phyloP scores from a whole-genome alignment of 2,888 invertebrate genomes.

The Tinea semifulvella region DNA sequence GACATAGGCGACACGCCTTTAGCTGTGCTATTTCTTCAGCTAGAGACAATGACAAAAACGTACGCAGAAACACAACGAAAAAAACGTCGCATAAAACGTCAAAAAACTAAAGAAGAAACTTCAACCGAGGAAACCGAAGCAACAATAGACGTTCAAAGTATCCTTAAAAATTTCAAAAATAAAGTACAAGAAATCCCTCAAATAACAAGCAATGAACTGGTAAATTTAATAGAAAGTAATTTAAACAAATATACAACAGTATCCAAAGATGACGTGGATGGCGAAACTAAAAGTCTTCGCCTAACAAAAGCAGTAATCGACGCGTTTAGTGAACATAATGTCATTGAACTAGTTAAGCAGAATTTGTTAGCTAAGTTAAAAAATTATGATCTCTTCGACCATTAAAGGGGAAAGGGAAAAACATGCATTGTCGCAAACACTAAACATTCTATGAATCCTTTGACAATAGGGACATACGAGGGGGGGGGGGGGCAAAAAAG shows the following conservation, averaged over 20 bases:
- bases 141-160: constrained; percentile 35
- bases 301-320: constrained; percentile 67
- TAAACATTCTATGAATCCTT: too few relatives aligned
- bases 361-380: constrained; percentile 47
- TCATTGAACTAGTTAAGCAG: constrained; percentile 63
- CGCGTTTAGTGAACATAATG: constrained; percentile 70
- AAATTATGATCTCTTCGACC: too few relatives aligned
- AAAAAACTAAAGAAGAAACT: constrained; percentile 40
- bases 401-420: too few relatives aligned
- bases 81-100: constrained; percentile 42
- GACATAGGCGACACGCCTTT: constrained; percentile 54
- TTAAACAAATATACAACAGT: constrained; percentile 30
- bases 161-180: constrained; percentile 37
- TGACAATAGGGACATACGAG: too few relatives aligned
- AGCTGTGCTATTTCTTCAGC: constrained; percentile 48
- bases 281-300: constrained; percentile 36
- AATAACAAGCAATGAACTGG: constrained; percentile 35
- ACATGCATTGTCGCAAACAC: too few relatives aligned
- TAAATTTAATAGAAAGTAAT: constrained; percentile 42
- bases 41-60: constrained; percentile 48
- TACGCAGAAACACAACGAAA: constrained; percentile 46
- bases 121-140: not conserved
- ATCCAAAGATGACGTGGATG: constrained; percentile 24
- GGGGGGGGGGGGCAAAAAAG: too few relatives aligned
- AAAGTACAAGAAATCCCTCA: constrained; percentile 33